phyloP scores from a whole-genome alignment of 2,888 invertebrate genomes.

The Tipula vernalis region DNA sequence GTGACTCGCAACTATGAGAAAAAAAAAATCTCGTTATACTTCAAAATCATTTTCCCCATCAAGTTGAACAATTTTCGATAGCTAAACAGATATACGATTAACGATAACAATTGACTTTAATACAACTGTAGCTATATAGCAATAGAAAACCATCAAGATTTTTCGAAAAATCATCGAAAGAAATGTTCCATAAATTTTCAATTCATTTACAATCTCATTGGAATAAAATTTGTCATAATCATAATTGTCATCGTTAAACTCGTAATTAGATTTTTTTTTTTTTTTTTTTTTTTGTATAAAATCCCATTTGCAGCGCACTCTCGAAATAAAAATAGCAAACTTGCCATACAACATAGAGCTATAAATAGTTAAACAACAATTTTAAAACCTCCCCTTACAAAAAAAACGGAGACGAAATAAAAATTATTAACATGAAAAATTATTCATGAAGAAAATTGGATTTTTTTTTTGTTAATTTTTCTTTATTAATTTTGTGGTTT shows the following conservation, averaged over 20 bases:
- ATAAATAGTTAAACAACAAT: background rate
- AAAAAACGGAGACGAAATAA: background rate
- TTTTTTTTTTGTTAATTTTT: background rate
- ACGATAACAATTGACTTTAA: background rate
- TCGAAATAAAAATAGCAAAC: no score
- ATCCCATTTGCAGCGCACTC: background rate
- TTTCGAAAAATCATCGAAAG: background rate
- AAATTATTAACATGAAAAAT: background rate
- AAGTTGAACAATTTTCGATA: background rate
- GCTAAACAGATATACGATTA: background rate
- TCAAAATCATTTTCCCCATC: background rate
- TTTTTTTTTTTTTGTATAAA: background rate
- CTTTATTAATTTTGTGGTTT: background rate
- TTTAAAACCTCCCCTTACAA: background rate
- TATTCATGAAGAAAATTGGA: background rate
- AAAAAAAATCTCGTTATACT: background rate
- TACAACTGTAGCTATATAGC: background rate
- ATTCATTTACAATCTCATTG: background rate
- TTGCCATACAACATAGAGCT: background rate
- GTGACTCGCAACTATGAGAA: background rate
- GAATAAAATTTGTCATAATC: background rate
- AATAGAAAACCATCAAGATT: background rate
- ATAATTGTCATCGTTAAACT: background rate
- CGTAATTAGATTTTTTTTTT: background rate
- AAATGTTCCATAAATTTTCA: background rate